Evolutionary conservation across 1,140 invertebrate genomes (phyloP).

Genomic region (Asobara japonica): DNA sequence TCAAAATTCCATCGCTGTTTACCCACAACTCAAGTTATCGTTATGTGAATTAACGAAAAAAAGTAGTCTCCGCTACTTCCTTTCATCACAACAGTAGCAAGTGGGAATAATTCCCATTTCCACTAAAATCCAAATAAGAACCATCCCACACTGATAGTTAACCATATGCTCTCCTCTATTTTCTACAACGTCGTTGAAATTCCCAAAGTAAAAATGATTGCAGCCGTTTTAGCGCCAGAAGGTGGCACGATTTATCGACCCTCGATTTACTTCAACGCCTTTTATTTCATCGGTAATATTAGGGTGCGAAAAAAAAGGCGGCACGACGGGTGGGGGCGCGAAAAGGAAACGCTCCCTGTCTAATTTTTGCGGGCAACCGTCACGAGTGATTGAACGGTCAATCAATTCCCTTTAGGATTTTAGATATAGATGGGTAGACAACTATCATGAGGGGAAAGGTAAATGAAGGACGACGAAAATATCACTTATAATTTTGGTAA

Average conservation of each 20-base stretch:
- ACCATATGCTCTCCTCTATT: constrained; percentile 7
- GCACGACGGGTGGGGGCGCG: not conserved
- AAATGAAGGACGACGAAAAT: not conserved
- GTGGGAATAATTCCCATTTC: not conserved
- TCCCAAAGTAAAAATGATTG: not conserved
- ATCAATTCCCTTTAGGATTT: constrained; percentile 9
- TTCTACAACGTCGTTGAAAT: not conserved
- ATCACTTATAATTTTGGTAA: not conserved
- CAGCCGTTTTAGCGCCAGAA: not conserved
- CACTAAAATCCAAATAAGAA: not conserved
- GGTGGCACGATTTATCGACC: constrained; percentile 17
- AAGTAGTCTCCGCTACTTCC: too few species aligned
- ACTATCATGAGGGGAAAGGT: not conserved
- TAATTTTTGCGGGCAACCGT: constrained; percentile 14
- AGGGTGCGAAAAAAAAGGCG: not conserved
- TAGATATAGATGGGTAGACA: not conserved
- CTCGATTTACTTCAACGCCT: constrained; percentile 14
- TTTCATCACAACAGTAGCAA: not conserved
- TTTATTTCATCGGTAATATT: constrained; percentile 2
- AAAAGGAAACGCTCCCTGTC: constrained; percentile 4
- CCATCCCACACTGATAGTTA: not conserved
- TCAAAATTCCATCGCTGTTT: too few species aligned
- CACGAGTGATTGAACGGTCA: constrained; percentile 10
- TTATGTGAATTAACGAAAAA: too few species aligned
- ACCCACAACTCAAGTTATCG: too few species aligned